Conservation (phyloP, 1,140 invertebrate genomes). For the Geopemphigus sp. region DNA sequence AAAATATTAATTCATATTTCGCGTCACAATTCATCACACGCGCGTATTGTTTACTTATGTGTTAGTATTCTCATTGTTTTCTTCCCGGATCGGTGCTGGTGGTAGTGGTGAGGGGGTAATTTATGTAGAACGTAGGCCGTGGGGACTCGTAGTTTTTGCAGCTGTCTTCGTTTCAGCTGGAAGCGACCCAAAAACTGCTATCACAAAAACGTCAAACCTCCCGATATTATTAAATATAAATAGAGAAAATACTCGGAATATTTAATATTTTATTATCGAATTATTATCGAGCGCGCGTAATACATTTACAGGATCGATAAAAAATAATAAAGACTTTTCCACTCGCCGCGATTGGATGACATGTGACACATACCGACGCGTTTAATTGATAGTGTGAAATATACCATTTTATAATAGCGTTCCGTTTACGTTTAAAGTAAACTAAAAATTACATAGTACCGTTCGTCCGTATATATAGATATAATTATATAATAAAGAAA, state of each 20-base stretch:
- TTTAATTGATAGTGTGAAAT: not conserved
- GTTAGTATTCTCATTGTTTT: conserved; percentile 4
- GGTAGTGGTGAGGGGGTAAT: not conserved
- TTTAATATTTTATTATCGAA: no score
- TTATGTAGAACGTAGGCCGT: not conserved
- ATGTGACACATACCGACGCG: not conserved
- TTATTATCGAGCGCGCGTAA: no score
- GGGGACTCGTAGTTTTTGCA: not conserved
- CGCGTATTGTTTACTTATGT: not conserved
- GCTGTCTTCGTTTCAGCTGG: not conserved
- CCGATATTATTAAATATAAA: not conserved
- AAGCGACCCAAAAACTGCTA: not conserved
- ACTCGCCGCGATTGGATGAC: not conserved
- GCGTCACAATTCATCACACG: no score
- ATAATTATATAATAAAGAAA: no score
- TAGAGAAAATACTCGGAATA: not conserved
- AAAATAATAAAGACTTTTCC: not conserved
- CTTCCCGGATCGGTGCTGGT: not conserved
- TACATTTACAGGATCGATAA: no score
- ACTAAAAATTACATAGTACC: not conserved
- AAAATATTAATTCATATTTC: not conserved
- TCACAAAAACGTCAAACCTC: not conserved
- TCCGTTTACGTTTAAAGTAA: not conserved
- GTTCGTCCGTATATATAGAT: no score
- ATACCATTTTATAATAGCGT: not conserved